phyloP scores from a whole-genome alignment of 2,888 invertebrate species.

The Spisula solida region DNA sequence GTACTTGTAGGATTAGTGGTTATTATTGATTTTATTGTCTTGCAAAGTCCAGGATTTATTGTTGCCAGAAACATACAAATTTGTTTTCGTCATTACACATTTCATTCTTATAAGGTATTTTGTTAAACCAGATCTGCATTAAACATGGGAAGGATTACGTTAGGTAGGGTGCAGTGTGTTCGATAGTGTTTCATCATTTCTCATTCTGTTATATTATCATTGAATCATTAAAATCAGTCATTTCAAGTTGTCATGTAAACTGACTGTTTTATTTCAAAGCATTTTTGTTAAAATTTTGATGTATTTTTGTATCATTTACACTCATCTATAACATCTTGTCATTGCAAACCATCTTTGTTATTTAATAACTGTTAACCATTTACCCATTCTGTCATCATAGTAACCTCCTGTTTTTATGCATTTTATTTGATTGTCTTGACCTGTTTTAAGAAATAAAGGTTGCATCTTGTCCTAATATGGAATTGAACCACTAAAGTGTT shows the following conservation, averaged over 20 bases:
- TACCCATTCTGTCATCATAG: not conserved
- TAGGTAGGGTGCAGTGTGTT: not conserved
- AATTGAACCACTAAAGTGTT: too few species aligned
- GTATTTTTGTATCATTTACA: not conserved
- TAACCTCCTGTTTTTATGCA: slow-evolving; percentile 6
- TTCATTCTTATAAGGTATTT: not conserved
- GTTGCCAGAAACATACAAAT: not conserved
- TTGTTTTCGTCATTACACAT: not conserved
- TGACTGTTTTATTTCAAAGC: not conserved
- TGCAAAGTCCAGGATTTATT: not conserved
- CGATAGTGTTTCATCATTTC: not conserved
- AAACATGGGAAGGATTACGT: not conserved
- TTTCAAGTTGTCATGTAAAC: not conserved
- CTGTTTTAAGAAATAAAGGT: not conserved
- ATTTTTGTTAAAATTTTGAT: slow-evolving; percentile 9
- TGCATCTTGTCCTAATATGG: not conserved
- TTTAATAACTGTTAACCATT: slow-evolving; percentile 20
- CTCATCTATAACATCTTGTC: not conserved
- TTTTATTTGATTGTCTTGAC: slow-evolving; percentile 12
- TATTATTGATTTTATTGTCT: not conserved
- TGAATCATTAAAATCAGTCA: not conserved
- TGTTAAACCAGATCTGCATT: not conserved
- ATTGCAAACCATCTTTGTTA: not conserved
- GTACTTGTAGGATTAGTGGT: not conserved
- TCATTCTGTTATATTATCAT: slow-evolving; percentile 6